These are phyloP conservation scores for Aphelocoma californica DNA, from an alignment of 2,797 vertebrate genomes.

Conservation along the genomic window DNA sequence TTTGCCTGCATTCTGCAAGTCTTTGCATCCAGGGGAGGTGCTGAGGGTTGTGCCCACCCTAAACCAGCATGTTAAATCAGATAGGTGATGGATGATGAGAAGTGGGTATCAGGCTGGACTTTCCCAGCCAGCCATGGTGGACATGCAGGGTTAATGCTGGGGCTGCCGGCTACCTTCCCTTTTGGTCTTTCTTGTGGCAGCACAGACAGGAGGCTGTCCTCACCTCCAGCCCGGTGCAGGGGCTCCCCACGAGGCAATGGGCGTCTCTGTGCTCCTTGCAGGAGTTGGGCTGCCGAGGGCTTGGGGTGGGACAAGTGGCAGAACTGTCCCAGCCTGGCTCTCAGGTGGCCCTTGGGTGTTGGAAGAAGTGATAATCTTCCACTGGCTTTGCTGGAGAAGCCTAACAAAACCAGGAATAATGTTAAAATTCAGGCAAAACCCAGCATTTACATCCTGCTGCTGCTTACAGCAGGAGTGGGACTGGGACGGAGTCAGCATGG, in stretches of 20 bases:
- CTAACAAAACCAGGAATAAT: neutral
- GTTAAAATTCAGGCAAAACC: neutral
- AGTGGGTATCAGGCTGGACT: neutral
- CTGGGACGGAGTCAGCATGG: neutral
- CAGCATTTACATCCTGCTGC: neutral
- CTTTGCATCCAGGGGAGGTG: neutral
- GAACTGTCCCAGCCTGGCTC: neutral
- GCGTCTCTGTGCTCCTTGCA: neutral
- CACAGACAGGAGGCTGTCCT: neutral
- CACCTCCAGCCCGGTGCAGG: neutral
- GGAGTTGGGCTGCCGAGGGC: neutral
- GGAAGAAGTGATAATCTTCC: neutral
- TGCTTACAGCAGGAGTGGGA: neutral
- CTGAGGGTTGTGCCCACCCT: fast-evolving
- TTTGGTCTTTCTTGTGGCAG: neutral
- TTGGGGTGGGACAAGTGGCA: neutral
- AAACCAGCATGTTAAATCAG: neutral
- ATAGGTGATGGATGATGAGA: neutral
- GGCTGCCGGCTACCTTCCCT: neutral
- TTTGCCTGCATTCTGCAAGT: neutral
- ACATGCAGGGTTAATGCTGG: fast-evolving
- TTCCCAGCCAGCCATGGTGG: neutral
- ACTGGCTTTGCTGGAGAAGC: neutral
- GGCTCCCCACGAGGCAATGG: neutral
- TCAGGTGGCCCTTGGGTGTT: neutral